Evolutionary conservation across 2,113 vertebrate species (phyloP).

Genomic region (Tinamus guttatus): DNA sequence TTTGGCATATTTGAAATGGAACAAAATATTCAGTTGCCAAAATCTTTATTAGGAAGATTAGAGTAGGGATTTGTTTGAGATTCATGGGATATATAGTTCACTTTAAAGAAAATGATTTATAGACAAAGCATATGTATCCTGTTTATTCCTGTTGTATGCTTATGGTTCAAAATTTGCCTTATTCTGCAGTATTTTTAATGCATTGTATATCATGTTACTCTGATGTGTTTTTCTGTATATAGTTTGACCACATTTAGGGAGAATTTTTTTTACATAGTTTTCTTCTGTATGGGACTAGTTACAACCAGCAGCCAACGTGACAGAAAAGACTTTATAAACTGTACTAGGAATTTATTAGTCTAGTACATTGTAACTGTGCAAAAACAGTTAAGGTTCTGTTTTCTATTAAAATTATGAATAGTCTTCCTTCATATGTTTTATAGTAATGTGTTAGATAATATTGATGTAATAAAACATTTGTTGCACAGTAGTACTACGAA

Average conservation of each 20-base stretch:
- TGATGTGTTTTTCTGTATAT: neutral
- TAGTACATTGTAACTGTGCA: neutral
- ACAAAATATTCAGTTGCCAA: neutral
- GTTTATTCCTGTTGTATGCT: slow-evolving; percentile 19
- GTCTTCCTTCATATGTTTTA: neutral
- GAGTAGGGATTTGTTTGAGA: neutral
- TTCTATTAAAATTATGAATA: neutral
- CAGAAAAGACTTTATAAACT: neutral
- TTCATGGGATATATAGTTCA: neutral
- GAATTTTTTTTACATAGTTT: neutral
- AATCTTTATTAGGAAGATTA: neutral
- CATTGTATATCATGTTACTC: neutral
- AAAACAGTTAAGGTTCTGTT: neutral
- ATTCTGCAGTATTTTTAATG: slow-evolving; percentile 5
- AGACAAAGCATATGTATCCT: neutral
- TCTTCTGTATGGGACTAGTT: neutral
- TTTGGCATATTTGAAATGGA: neutral
- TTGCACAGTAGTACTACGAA: neutral
- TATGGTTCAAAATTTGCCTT: neutral
- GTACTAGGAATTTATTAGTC: neutral
- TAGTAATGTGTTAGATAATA: neutral
- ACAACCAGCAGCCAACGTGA: neutral
- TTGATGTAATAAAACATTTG: neutral
- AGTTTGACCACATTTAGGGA: neutral
- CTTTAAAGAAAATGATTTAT: slow-evolving; percentile 29